Conservation (phyloP, 2,797 vertebrate species). For the Periparus ater region DNA sequence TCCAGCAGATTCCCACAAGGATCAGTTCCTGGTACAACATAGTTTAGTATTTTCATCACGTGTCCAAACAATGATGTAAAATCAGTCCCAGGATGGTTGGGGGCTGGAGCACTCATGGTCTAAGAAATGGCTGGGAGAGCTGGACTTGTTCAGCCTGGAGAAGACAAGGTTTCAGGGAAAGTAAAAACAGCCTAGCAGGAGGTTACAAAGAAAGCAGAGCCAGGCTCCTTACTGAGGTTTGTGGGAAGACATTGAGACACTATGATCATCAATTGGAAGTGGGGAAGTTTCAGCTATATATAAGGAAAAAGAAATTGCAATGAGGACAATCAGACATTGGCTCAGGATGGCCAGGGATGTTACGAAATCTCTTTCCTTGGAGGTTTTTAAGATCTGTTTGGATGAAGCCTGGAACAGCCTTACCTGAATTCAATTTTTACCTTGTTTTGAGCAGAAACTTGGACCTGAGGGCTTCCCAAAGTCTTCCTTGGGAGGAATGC, state of each 20-base stretch:
- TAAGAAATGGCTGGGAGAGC: not conserved
- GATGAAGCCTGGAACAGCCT: not conserved
- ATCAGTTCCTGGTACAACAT: conserved; percentile 56
- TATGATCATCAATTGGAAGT: not conserved
- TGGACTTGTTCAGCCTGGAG: not conserved
- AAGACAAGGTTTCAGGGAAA: not conserved
- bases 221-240: not conserved
- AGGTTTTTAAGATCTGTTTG: not conserved
- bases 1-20: conserved; percentile 69
- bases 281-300: not conserved
- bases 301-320: not conserved
- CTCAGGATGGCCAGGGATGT: not conserved
- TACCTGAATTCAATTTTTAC: not conserved
- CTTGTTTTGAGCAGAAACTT: not conserved
- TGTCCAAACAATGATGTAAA: conserved; percentile 40
- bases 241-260: not conserved
- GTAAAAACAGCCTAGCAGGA: not conserved
- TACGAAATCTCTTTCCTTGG: not conserved
- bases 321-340: not conserved
- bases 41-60: conserved; percentile 18
- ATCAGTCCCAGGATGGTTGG: not conserved
- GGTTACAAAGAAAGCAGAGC: not conserved
- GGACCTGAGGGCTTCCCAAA: not conserved
- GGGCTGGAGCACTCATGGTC: not conserved
- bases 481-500: not conserved